A percentile compares a stretch with the other conserved stretches of the same genome.
phyloP scores from a whole-genome alignment of 2,888 invertebrate species.

The Cephus sareptanus region DNA sequence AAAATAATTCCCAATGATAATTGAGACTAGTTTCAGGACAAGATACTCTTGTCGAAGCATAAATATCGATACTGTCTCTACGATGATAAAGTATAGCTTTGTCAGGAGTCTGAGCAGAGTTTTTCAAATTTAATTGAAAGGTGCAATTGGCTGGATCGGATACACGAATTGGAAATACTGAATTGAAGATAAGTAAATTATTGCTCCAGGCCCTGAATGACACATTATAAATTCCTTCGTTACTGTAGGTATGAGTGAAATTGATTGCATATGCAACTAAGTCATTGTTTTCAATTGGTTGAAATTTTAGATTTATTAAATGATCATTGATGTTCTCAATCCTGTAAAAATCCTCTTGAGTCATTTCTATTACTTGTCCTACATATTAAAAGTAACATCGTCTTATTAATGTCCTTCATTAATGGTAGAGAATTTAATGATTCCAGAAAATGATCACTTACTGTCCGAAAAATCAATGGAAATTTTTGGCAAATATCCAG shows the following conservation, averaged over 20 bases:
- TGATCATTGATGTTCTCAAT: conserved; percentile 11
- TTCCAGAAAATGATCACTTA: neutral
- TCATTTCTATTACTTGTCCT: conserved; percentile 4
- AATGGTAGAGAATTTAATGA: too few relatives aligned
- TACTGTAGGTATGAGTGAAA: conserved; percentile 9
- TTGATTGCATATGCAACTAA: conserved; percentile 3
- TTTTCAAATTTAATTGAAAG: conserved; percentile 5
- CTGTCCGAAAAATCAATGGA: conserved; percentile 14
- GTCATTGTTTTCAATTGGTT: conserved; percentile 6
- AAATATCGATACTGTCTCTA: conserved; percentile 10
- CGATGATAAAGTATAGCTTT: conserved; percentile 13
- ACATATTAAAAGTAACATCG: neutral
- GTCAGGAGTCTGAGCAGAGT: conserved; percentile 10
- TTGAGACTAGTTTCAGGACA: conserved; percentile 15
- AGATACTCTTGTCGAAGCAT: conserved; percentile 6
- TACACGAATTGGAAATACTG: conserved; percentile 6
- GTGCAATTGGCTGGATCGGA: conserved; percentile 6
- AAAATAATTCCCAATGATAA: conserved; percentile 16
- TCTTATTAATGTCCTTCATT: too few relatives aligned
- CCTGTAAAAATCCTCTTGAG: conserved; percentile 9
- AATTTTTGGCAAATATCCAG: conserved; percentile 9
- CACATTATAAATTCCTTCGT: conserved; percentile 12
- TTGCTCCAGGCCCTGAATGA: conserved; percentile 11
- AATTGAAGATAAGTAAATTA: conserved; percentile 4
- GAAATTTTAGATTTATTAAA: conserved; percentile 10